Evolutionary conservation across 2,888 invertebrate species (phyloP), one percentile per base, ranked within the genome.

Genomic region (Pocota personata): DNA sequence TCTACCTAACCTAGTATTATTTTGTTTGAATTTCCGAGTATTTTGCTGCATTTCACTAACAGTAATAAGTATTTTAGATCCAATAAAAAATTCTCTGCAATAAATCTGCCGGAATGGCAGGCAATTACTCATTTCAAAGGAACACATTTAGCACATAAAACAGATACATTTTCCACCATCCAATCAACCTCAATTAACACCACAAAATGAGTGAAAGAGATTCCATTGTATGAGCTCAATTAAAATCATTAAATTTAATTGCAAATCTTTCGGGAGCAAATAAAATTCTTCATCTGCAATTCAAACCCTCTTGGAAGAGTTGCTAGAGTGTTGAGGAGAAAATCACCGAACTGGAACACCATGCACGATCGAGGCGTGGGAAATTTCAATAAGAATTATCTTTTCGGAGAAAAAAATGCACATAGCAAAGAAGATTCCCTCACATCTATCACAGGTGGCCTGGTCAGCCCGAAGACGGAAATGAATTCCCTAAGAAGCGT

Each of bases 301-400:
- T 37, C 40, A 46, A 66, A 37, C 24, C 52, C 43, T 12, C n/a
- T 12, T 2, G n/a, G 35, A 21, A 48, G 30, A 24, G 7, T 5
- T n/a, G n/a, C 24, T 4, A 55, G 35, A 55, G 21, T n/a, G 64
- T 21, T 60, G 60, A 32, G 48, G 14, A 72, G 50, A n/a, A 58
- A 76, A 24, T 27, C 48, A 58, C 10, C 76, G 57, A 58, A 67
- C 48, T 67, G 76, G 57, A 76, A 76, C 76, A 46, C 14, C 57
- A 55, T 73, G 21, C 43, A 35, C 21, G 55, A 46, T 37, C 66
- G 57, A n/a, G 76, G 48, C 67, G 76, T 76, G 76, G 66, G 76
- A 76, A 76, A 14, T 27, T 58, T 60, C 48, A 24, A 24, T 60
- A 27, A 72, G 19, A 66, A 30, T 75, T 32, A 24, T 40, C 7